Evolutionary conservation across 2,113 vertebrate species (phyloP).

Genomic region (Cinclus cinclus): DNA sequence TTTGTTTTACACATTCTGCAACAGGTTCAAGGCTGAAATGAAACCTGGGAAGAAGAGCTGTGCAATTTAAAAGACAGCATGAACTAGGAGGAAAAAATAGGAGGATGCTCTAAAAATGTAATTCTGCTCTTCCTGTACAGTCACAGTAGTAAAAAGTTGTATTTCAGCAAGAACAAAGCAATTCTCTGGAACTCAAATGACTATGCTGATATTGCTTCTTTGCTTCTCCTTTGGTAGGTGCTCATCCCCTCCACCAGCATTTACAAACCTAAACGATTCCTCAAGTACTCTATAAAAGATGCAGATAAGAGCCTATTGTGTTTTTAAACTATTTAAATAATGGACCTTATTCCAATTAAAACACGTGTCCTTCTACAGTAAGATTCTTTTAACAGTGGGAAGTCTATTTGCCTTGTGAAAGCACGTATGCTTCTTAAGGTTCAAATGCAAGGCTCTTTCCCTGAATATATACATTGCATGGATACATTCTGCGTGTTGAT

Average conservation of each 20-base stretch:
- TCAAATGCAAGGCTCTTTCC: background rate
- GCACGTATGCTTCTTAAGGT: background rate
- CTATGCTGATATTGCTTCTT: background rate
- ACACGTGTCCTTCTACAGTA: background rate
- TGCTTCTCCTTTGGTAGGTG: background rate
- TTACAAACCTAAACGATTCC: constrained; percentile 12
- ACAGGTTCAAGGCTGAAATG: background rate
- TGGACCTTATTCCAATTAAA: background rate
- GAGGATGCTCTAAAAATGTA: background rate
- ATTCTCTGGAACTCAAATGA: background rate
- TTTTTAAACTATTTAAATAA: constrained; percentile 20
- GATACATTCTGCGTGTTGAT: constrained; percentile 9
- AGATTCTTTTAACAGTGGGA: background rate
- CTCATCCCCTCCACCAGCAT: background rate
- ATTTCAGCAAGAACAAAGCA: background rate
- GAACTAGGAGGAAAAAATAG: background rate
- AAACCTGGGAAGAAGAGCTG: background rate
- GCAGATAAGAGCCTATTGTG: background rate
- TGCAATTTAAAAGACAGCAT: background rate
- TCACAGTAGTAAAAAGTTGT: background rate
- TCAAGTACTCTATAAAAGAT: background rate
- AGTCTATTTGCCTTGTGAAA: background rate
- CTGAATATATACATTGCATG: background rate
- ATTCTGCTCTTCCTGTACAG: background rate
- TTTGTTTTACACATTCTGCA: background rate